Evolutionary conservation across 2,888 invertebrate genomes (phyloP).

Genomic region (Drosophila formosana): DNA sequence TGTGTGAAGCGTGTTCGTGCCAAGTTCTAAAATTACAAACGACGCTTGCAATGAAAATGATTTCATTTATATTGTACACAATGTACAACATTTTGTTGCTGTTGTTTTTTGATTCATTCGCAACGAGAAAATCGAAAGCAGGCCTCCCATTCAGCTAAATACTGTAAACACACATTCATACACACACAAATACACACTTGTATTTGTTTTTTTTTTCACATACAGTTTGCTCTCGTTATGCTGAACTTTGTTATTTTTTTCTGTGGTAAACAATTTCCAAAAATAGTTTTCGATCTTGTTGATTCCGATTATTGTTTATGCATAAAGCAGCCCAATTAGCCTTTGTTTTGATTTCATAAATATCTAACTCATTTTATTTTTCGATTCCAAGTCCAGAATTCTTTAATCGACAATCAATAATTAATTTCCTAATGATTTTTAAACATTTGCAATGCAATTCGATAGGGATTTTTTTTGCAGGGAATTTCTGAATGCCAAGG

Average conservation of each 20-base stretch:
- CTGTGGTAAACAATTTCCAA: conserved; percentile 25
- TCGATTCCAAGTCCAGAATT: background rate
- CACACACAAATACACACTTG: background rate
- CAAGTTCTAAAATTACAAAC: conserved; percentile 78
- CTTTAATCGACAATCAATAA: no score
- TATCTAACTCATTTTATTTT: background rate
- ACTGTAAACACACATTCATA: conserved; percentile 21
- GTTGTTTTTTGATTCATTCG: conserved; percentile 50
- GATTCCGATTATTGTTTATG: conserved; percentile 1
- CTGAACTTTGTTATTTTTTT: conserved; percentile 14
- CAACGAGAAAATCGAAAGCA: conserved; percentile 66
- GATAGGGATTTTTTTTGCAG: no score
- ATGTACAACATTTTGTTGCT: conserved; percentile 2
- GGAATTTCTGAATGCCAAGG: background rate
- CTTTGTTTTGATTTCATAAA: conserved; percentile 5
- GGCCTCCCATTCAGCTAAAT: conserved; percentile 11
- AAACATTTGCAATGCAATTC: no score
- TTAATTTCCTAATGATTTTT: no score
- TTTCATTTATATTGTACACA: conserved; percentile 39
- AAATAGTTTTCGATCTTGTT: conserved; percentile 27
- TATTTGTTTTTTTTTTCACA: background rate
- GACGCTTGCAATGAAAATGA: conserved; percentile 44
- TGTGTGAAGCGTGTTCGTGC: conserved; percentile 50
- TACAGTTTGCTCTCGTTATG: conserved; percentile 22
- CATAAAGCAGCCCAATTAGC: conserved; percentile 78